phyloP scores from a whole-genome alignment of 2,113 vertebrate genomes.

The Macquaria australasica region DNA sequence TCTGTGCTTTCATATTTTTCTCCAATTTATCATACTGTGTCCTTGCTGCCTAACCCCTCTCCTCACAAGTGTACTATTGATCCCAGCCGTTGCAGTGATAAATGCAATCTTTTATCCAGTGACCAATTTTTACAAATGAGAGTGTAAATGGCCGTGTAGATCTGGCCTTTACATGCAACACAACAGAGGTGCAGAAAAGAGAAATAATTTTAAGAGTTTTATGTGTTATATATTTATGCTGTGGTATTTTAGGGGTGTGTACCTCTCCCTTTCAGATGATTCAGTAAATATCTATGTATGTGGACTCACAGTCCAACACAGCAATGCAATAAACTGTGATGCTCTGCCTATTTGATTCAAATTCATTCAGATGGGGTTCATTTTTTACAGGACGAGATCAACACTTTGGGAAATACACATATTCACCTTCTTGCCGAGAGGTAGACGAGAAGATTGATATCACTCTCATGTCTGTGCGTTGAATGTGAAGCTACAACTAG shows the following conservation, averaged over 20 bases:
- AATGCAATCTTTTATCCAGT: constrained; percentile 67
- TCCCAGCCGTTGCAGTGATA: constrained; percentile 58
- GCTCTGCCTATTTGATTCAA: not conserved
- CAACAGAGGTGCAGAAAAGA: constrained; percentile 9
- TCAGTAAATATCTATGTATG: not conserved
- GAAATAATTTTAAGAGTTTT: not conserved
- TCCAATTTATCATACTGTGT: constrained; percentile 67
- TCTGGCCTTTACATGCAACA: constrained; percentile 26
- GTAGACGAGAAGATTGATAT: not conserved
- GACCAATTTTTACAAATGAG: constrained; percentile 62
- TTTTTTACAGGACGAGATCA: not conserved
- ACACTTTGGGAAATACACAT: no score
- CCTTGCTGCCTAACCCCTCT: constrained; percentile 54
- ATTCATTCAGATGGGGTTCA: not conserved
- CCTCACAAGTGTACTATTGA: constrained; percentile 67
- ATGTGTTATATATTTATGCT: not conserved
- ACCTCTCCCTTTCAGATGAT: not conserved
- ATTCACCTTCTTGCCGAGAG: not conserved
- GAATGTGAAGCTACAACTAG: not conserved
- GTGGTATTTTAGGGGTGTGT: not conserved
- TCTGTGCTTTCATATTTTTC: constrained; percentile 69
- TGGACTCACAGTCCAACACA: not conserved
- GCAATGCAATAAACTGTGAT: not conserved
- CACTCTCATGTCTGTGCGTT: not conserved
- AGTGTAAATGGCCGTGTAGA: constrained; percentile 33